Conservation (phyloP, 2,888 invertebrate species). For the Cephonodes hylas region DNA sequence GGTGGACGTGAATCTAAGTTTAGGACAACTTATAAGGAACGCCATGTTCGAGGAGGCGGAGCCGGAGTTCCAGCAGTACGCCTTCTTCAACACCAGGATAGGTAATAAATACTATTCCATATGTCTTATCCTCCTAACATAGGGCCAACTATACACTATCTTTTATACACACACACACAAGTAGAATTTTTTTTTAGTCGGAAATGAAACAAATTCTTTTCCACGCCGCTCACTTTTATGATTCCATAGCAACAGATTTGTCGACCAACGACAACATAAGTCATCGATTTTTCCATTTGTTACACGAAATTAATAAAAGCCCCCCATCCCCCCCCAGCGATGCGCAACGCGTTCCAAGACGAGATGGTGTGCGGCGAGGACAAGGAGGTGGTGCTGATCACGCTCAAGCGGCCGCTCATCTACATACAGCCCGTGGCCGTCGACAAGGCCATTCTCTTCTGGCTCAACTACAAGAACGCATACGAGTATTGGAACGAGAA, state of each 20-base stretch:
- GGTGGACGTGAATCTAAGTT: conserved; percentile 95
- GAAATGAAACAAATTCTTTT: too few relatives aligned
- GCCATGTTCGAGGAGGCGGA: conserved; percentile 98
- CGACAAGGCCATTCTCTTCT: conserved; percentile 98
- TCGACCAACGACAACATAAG: too few relatives aligned
- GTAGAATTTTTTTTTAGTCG: too few relatives aligned
- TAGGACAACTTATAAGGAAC: conserved; percentile 96
- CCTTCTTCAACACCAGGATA: conserved; percentile 98
- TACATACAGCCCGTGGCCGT: conserved; percentile 98
- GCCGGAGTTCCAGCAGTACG: conserved; percentile 98
- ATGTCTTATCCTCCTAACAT: too few relatives aligned
- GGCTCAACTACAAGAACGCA: conserved; percentile 99
- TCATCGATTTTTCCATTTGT: too few relatives aligned
- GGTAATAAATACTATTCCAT: too few relatives aligned
- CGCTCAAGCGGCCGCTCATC: conserved; percentile 94
- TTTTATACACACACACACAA: too few relatives aligned
- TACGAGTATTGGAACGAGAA: conserved; percentile 99
- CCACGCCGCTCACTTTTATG: too few relatives aligned
- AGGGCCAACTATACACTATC: too few relatives aligned
- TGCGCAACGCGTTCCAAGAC: conserved; percentile 92
- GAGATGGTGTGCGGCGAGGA: conserved; percentile 92
- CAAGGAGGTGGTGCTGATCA: conserved; percentile 94
- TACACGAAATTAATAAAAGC: background rate
- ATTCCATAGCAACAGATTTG: too few relatives aligned
- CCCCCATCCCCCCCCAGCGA: conserved; percentile 51